Conservation (phyloP, 2,888 invertebrate species). For the Dione vanillae region DNA sequence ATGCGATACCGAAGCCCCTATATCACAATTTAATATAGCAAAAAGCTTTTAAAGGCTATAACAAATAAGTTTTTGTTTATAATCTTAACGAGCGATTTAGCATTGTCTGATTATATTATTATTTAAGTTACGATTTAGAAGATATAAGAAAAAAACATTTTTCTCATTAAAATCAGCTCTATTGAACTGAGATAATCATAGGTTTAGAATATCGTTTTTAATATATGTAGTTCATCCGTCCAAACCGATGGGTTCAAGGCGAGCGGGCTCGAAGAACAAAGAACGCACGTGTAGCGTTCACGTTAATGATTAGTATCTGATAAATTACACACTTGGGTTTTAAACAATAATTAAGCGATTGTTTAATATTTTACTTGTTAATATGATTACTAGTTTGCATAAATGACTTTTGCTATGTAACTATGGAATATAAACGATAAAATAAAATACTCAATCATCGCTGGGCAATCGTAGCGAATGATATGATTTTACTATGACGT, state of each 20-base stretch:
- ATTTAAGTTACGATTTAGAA: constrained; percentile 29
- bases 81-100: constrained; percentile 21
- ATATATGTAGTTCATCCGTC: constrained; percentile 46
- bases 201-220: constrained; percentile 46
- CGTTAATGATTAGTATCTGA: constrained; percentile 38
- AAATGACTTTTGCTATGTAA: not conserved
- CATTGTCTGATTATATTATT: constrained; percentile 18
- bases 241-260: constrained; percentile 67
- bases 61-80: constrained; percentile 21
- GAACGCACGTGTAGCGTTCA: constrained; percentile 42
- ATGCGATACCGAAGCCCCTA: no score
- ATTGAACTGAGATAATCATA: constrained; percentile 47
- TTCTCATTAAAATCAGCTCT: constrained; percentile 37
- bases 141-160: constrained; percentile 41
- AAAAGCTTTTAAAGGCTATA: constrained; percentile 2
- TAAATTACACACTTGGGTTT: constrained; percentile 39
- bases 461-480: not conserved
- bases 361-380: not conserved
- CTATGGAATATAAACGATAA: not conserved
- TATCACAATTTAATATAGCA: not conserved
- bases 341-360: constrained; percentile 32
- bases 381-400: not conserved
- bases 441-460: not conserved
- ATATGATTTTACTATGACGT: no score
- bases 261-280: constrained; percentile 47